These are phyloP conservation scores for Camptogramma bilineatum DNA, from an alignment of 2,888 invertebrate genomes.

Conservation along the genomic window DNA sequence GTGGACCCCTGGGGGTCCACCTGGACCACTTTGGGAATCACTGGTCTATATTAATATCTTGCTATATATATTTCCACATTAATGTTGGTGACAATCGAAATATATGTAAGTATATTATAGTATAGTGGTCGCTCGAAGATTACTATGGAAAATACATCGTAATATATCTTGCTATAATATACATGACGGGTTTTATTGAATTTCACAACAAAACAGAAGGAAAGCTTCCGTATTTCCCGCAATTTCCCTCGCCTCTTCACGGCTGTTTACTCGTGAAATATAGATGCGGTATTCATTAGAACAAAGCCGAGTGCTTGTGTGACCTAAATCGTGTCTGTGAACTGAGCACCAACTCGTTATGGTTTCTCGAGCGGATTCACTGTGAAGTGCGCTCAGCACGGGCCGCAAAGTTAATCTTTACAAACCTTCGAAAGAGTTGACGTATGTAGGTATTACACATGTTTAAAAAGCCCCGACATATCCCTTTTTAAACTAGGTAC, in stretches of 20 bases:
- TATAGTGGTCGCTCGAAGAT: too few species aligned
- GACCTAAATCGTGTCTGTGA: constrained; percentile 37
- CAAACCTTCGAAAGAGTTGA: background rate
- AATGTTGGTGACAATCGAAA: too few species aligned
- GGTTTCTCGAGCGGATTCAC: constrained; percentile 33
- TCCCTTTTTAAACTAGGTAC: too few species aligned
- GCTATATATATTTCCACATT: too few species aligned
- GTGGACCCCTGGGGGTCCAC: too few species aligned
- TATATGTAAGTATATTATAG: too few species aligned
- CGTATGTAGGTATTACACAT: background rate
- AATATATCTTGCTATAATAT: constrained; percentile 7
- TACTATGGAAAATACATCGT: too few species aligned
- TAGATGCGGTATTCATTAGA: constrained; percentile 31
- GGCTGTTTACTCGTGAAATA: constrained; percentile 24
- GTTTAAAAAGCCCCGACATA: too few species aligned
- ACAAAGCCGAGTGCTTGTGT: constrained; percentile 35
- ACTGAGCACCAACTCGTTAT: constrained; percentile 29
- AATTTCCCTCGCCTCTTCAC: constrained; percentile 8
- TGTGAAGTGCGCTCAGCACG: background rate
- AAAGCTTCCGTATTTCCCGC: constrained; percentile 14
- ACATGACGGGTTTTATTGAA: constrained; percentile 8
- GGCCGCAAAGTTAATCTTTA: background rate
- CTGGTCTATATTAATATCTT: too few species aligned
- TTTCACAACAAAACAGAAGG: background rate
- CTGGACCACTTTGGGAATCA: too few species aligned